These are phyloP conservation scores for Drosophila buzzatii DNA, from an alignment of 2,888 invertebrate genomes.

Conservation along the genomic window DNA sequence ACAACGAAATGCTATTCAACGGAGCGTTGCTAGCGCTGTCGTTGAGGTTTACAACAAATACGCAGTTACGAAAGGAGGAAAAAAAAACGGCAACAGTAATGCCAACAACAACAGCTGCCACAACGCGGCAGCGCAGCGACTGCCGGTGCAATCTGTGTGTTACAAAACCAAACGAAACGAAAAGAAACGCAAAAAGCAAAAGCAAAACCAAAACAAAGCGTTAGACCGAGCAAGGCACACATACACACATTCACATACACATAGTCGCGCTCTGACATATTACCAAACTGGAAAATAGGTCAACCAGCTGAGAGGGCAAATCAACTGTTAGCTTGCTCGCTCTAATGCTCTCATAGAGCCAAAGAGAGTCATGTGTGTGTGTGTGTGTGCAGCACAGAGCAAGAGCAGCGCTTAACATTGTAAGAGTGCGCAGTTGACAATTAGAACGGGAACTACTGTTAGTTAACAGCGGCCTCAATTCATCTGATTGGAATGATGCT, in stretches of 20 bases:
- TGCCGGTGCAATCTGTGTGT: conserved; percentile 65
- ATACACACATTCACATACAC: conserved; percentile 13
- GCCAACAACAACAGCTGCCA: conserved; percentile 3
- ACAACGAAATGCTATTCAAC: conserved; percentile 48
- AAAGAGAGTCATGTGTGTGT: conserved; percentile 41
- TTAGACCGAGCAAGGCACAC: conserved; percentile 59
- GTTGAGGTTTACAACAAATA: conserved; percentile 71
- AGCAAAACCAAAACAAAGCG: conserved; percentile 76
- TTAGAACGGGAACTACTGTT: conserved; percentile 73
- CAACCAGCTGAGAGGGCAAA: conserved; percentile 69
- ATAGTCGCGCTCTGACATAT: conserved; percentile 43
- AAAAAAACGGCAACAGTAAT: conserved; percentile 16
- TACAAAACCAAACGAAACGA: conserved; percentile 68
- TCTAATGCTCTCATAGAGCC: conserved; percentile 38
- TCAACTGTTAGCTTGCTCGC: conserved; percentile 39
- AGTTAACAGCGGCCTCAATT: conserved; percentile 67
- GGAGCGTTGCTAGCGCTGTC: conserved; percentile 66
- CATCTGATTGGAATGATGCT: conserved; percentile 50
- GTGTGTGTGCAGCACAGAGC: background rate
- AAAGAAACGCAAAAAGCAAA: conserved; percentile 63
- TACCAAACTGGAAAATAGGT: conserved; percentile 79
- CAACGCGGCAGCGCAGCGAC: conserved; percentile 28
- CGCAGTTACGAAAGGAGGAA: conserved; percentile 68
- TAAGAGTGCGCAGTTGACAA: conserved; percentile 50
- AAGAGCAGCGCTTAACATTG: conserved; percentile 42